Conservation (phyloP, 1,140 invertebrate genomes). For the Megalopta genalis region DNA sequence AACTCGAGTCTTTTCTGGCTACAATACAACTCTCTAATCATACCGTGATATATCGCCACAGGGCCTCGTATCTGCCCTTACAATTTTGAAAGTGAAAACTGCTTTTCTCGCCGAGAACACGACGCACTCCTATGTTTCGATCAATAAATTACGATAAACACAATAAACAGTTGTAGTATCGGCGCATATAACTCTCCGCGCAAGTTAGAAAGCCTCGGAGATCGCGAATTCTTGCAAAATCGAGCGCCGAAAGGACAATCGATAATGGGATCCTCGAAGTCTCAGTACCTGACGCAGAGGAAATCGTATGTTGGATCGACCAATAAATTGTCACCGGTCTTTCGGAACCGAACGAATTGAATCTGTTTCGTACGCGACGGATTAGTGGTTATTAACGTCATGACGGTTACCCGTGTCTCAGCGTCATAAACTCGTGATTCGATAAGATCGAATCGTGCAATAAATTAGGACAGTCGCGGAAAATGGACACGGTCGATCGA, state of each 20-base stretch:
- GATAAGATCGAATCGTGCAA: slow-evolving; percentile 37
- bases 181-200: not conserved
- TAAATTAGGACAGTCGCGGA: slow-evolving; percentile 36
- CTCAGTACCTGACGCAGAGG: not conserved
- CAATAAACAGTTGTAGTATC: slow-evolving; percentile 21
- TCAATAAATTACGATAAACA: slow-evolving; percentile 8
- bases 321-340: not conserved
- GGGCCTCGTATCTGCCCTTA: slow-evolving; percentile 1
- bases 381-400: slow-evolving; percentile 24
- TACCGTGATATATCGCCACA: not conserved
- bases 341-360: slow-evolving; percentile 6
- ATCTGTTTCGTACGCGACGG: slow-evolving; percentile 16
- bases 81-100: slow-evolving; percentile 28
- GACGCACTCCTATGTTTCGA: not conserved
- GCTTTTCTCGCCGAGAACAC: not conserved
- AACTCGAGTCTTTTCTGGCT: slow-evolving; percentile 16
- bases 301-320: slow-evolving; percentile 17
- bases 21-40: slow-evolving; percentile 27
- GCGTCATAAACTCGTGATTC: slow-evolving; percentile 34
- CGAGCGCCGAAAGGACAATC: not conserved
- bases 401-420: not conserved
- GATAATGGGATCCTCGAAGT: not conserved
- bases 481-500: slow-evolving; percentile 38
- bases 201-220: slow-evolving; percentile 1
- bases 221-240: slow-evolving; percentile 31